Evolutionary conservation across 2,113 vertebrate genomes (phyloP), one percentile per base, ranked within the genome.

Genomic region (Solea solea): DNA sequence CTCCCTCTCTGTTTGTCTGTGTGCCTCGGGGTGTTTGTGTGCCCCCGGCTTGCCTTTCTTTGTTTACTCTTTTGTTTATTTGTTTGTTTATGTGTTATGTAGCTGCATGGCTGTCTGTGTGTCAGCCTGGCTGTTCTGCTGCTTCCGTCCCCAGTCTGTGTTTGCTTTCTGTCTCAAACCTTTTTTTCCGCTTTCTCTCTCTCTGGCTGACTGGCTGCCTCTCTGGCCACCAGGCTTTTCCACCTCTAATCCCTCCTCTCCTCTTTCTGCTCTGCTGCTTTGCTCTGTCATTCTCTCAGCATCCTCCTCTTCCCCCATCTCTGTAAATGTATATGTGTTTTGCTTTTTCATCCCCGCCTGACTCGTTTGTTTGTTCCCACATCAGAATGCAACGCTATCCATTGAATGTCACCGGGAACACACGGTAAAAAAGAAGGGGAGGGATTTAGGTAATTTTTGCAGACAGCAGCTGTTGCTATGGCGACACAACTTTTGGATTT

Each of bases 401-500:
- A 74, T 45, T 70, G 77, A 82, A 86, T 83, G 75, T 84, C 81
- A 80, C 74, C 27, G 72, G 64, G 56, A 82, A 61, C 65, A 69
- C 81, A 67, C 54, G 25, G 62, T 66, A 48, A 39, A 41, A 34
- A 21, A 21, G 14, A 13, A 85, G 77, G 73, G 74, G 87, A 83
- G 87, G 88, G 91, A 91, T 92, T 91, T 91, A 83, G 90, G 91
- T 90, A 90, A 88, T 91, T 91, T 93, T 92, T 27, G 76, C 91
- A 91, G 86, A 93, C 64, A 74, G 88, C 87, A 91, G 93, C 89
- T 93, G 92, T 94, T 94, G 91, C 93, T 90, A 94, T 93, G 93
- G 91, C 34, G 88, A 93, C 90, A 87, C 90, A 93, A 92, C 89
- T 93, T 93, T 93, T 81, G 88, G 90, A 86, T 93, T 90, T 89